These are phyloP conservation scores for Euspilapteryx auroguttella DNA, from an alignment of 2,888 invertebrate species.

Conservation along the genomic window DNA sequence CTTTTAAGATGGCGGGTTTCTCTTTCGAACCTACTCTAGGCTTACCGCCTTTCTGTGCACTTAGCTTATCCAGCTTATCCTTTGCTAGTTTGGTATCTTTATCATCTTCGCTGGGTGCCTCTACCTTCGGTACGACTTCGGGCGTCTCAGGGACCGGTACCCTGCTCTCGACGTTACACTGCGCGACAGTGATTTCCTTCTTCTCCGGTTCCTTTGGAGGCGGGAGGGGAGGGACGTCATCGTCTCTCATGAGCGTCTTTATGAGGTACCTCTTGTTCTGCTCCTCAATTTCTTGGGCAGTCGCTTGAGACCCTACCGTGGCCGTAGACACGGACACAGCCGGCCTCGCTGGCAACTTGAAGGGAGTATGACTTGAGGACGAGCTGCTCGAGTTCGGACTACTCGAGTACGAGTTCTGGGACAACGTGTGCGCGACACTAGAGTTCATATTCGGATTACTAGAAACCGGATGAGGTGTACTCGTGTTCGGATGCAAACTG, in stretches of 20 bases:
- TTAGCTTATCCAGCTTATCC: constrained; percentile 23
- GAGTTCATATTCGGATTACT: no score
- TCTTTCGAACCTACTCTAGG: constrained; percentile 38
- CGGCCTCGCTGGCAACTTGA: constrained; percentile 23
- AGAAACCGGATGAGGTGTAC: no score
- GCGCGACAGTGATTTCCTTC: constrained; percentile 48
- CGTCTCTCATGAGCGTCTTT: constrained; percentile 85
- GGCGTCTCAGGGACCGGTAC: constrained; percentile 27
- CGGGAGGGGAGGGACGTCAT: constrained; percentile 72
- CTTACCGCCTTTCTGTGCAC: constrained; percentile 38
- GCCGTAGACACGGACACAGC: constrained; percentile 32
- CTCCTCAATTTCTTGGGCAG: constrained; percentile 63
- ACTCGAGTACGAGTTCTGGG: no score
- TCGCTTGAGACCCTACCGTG: constrained; percentile 45
- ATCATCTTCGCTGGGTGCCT: constrained; percentile 25
- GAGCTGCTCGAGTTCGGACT: no score
- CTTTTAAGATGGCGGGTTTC: constrained; percentile 37
- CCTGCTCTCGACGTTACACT: constrained; percentile 25
- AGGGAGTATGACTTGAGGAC: no score
- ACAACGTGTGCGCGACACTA: neutral
- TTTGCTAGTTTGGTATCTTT: constrained; percentile 18
- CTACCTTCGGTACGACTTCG: constrained; percentile 60
- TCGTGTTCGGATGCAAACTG: no score
- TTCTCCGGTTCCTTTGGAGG: constrained; percentile 46
- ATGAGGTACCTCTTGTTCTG: constrained; percentile 82